Base-by-base conservation (phyloP, 2,888 invertebrate genomes). In the Tupiocoris notatus region DNA sequence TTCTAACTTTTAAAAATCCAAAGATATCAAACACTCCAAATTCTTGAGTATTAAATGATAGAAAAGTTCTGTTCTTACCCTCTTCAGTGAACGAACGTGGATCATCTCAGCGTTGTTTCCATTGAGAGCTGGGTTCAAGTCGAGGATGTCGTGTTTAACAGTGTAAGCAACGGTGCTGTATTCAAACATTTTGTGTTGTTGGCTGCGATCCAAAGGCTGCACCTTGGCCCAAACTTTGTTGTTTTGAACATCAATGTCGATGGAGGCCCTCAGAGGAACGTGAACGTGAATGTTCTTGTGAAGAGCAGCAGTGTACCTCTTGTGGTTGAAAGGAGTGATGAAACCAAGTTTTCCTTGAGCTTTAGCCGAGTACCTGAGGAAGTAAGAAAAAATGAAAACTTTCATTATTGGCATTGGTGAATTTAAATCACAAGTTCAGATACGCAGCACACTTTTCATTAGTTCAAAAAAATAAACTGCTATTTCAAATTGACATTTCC, bases 151-250 rank as follows among this genome's bases (percentile, higher is more conserved):
- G 81, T 88, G 86, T 79, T 84, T 85, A 0, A 88, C 83, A 16
- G 89, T 89, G 83, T 88, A 92, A 3, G 92, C 91, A 85, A 87
- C 86, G 0, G 87, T 86, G 81, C 89, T 89, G 83, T 85, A 86
- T 81, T 91, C 89, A 64, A 87, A 82, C 12, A 90, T 80, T 23
- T 85, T 87, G 18, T 84, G 83, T 56, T 87, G 85, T 78, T 87
- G 84, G 23, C 88, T 85, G 9, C 85, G 83, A 68, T 86, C 83
- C 9, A 86, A 82, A 0, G 88, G 86, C 78, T 86, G 84, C 1
- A 90, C 20, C 80, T 85, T 85, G 16, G 88, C 77, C 75, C 86
- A 83, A 1, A 87, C 66, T 78, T 86, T 84, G 2, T 84, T 83
- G 59, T 86, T 84, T 77, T 89, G 84, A 12, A 87, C 78, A 68